Base-by-base conservation (phyloP, 2,888 invertebrate species). In the Drosophila formosana region DNA sequence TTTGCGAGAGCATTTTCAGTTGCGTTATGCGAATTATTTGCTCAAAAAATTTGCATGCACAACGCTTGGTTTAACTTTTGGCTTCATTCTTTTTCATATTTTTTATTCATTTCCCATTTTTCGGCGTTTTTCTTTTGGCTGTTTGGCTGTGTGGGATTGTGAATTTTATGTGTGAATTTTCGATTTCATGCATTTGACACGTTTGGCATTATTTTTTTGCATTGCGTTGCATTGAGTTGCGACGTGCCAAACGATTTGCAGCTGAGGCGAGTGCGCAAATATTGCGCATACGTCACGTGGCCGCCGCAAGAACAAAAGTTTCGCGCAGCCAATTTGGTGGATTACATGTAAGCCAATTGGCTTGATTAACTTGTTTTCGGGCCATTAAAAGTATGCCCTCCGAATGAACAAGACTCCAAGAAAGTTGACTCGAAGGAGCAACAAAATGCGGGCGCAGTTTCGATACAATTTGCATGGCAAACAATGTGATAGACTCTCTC, bases 161-260 rank as follows among this genome's bases (percentile, higher is more conserved):
- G 72, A 62, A 67, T 75, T 72, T 76, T 66, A 37, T 37, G 37
- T 37, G 37, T 63, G 43, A 62, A 77, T 82, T 77, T 81, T 18
- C 18, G 39, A 41, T 41, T 41, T 72, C 61, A 77, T 88, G 88
- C 72, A 82, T 88, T 82, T 82, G 80, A 82, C 82, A 88, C 82
- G 81, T 84, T 76, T 78, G 69, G 65, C 69, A 76, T 55, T 23
- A 37, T 47, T 47, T 47, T 47, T 28, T 25, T 11, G 11, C 49
- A 50, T 32, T 32, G 23, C 43, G 28, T 49, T 68, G 30, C 57
- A 69, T 57, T 34, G 60, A 56, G 41, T 47, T 58, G 75, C 61
- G 64, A 75, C 68, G 68, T 73, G 78, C 57, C 41, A 39, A 43
- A 56, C 43, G 23, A 52, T 30, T 58, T 53, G 41, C 32, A 50